These are phyloP conservation scores for Lordiphosa stackelbergi DNA, from an alignment of 1,140 invertebrate genomes.

Conservation along the genomic window DNA sequence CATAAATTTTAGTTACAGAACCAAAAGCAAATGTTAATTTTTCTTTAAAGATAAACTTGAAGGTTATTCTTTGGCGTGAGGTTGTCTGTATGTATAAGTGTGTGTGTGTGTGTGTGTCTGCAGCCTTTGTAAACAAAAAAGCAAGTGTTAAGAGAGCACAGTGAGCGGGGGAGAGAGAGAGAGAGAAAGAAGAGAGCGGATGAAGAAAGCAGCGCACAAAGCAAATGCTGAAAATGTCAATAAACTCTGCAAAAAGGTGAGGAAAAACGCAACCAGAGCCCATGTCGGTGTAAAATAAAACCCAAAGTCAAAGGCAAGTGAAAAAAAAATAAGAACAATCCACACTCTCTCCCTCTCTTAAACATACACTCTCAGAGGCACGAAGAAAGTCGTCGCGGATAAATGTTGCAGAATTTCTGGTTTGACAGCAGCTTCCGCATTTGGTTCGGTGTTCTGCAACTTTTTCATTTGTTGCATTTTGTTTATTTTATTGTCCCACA, in stretches of 20 bases:
- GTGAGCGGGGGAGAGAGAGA: conserved; percentile 15
- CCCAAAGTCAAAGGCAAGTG: conserved; percentile 53
- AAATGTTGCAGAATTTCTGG: conserved; percentile 55
- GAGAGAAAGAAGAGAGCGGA: conserved; percentile 28
- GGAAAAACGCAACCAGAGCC: conserved; percentile 70
- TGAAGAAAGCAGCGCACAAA: conserved; percentile 70
- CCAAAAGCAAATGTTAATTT: conserved; percentile 40
- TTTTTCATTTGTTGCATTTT: conserved; percentile 54
- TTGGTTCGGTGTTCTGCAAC: conserved; percentile 39
- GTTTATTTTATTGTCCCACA: conserved; percentile 65
- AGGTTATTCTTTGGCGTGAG: conserved; percentile 56
- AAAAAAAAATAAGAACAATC: conserved; percentile 42
- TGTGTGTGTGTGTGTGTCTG: conserved; percentile 4
- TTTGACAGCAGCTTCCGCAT: conserved; percentile 67
- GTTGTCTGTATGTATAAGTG: conserved; percentile 7
- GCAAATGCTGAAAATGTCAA: conserved; percentile 73
- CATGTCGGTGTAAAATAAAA: conserved; percentile 60
- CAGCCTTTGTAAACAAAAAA: conserved; percentile 62
- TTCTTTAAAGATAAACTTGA: conserved; percentile 66
- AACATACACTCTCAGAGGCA: conserved; percentile 1
- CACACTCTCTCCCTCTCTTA: conserved; percentile 7
- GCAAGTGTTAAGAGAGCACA: conserved; percentile 48
- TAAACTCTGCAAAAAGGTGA: conserved; percentile 73
- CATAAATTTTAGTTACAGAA: conserved; percentile 9
- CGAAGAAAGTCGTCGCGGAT: conserved; percentile 51